These are phyloP conservation scores for Ceratina japonica DNA, from an alignment of 1,140 invertebrate species.

Conservation along the genomic window DNA sequence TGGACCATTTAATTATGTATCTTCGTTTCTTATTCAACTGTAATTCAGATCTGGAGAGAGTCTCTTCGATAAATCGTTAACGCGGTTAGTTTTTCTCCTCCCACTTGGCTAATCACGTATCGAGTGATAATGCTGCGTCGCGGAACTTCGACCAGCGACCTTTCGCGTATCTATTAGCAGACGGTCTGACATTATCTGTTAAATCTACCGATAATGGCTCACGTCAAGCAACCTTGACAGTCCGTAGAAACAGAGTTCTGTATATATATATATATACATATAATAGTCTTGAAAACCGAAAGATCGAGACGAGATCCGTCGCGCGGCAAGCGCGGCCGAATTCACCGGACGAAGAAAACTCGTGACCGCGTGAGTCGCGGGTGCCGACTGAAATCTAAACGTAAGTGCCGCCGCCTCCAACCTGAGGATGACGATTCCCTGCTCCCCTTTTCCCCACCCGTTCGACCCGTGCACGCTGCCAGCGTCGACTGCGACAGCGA, in stretches of 20 bases:
- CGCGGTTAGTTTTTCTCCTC: neutral
- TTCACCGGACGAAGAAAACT: slow-evolving; percentile 32
- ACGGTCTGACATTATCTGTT: neutral
- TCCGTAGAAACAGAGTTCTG: neutral
- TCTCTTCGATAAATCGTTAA: neutral
- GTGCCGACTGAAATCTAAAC: slow-evolving; percentile 75
- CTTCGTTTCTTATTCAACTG: no score
- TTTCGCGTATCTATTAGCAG: slow-evolving; percentile 22
- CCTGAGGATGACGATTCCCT: slow-evolving; percentile 73
- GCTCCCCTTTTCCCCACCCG: slow-evolving; percentile 43
- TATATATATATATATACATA: no score
- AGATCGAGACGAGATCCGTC: no score
- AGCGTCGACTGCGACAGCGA: slow-evolving; percentile 46
- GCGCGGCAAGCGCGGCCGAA: neutral
- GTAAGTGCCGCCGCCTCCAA: slow-evolving; percentile 74
- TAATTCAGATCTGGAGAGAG: neutral
- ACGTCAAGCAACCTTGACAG: neutral
- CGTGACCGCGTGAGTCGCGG: slow-evolving; percentile 70
- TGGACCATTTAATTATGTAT: no score
- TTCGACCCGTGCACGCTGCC: slow-evolving; percentile 51
- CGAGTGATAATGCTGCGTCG: slow-evolving; percentile 10
- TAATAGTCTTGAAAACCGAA: neutral
- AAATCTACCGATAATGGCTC: neutral
- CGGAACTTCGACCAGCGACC: slow-evolving; percentile 26
- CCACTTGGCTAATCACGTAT: slow-evolving; percentile 20